Percentiles rank a stretch among this genome's conserved stretches.
phyloP scores from a whole-genome alignment of 2,797 vertebrate genomes.

The Crenuchus spilurus region DNA sequence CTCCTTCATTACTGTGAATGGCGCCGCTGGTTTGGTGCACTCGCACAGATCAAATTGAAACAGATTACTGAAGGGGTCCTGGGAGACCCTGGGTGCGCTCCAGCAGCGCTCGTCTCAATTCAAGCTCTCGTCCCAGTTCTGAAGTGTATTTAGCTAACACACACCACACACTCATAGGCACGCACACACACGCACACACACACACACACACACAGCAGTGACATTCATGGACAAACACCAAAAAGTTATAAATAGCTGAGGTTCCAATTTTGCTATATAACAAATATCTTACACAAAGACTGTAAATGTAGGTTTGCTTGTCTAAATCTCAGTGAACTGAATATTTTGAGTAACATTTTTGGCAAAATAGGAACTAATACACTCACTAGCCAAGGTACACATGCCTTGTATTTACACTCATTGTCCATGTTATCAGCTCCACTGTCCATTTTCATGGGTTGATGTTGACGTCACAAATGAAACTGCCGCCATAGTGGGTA shows the following conservation, averaged over 20 bases:
- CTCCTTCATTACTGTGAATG: slow-evolving; percentile 54
- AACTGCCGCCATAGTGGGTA: no score
- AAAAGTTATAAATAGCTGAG: background rate
- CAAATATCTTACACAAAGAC: background rate
- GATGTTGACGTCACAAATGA: no score
- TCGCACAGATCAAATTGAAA: slow-evolving; percentile 68
- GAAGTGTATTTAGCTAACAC: slow-evolving; percentile 50
- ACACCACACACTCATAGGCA: slow-evolving; percentile 10
- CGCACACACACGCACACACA: slow-evolving; percentile 3
- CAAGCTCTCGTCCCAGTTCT: slow-evolving; percentile 45
- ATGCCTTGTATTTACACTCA: no score
- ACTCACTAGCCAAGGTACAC: no score
- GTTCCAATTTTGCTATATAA: background rate
- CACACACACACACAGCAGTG: slow-evolving; percentile 12
- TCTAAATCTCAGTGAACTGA: background rate
- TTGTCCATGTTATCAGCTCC: no score
- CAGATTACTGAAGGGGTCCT: slow-evolving; percentile 65
- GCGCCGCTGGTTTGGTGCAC: slow-evolving; percentile 60
- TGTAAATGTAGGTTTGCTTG: background rate
- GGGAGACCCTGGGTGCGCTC: slow-evolving; percentile 54
- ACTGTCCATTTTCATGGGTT: no score
- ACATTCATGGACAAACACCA: background rate
- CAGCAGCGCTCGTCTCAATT: slow-evolving; percentile 52
- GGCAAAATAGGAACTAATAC: no score
- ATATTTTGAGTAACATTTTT: no score